These are phyloP conservation scores for Rhorus exstirpatorius DNA, from an alignment of 2,888 invertebrate genomes.

Conservation along the genomic window DNA sequence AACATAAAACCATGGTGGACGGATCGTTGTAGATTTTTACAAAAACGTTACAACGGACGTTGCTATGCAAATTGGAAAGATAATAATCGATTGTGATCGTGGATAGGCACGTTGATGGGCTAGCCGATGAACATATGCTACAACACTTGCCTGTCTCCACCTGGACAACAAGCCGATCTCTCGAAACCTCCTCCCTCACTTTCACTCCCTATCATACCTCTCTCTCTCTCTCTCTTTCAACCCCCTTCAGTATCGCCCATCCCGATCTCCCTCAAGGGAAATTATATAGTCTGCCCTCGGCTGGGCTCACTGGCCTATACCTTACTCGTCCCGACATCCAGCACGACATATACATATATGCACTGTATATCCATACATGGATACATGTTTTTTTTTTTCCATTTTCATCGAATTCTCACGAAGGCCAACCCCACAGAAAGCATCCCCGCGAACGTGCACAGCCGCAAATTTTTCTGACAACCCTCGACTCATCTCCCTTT, in stretches of 20 bases:
- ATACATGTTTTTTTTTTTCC: constrained; percentile 66
- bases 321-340: constrained; percentile 76
- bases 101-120: constrained; percentile 83
- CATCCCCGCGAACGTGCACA: constrained; percentile 55
- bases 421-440: constrained; percentile 42
- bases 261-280: constrained; percentile 86
- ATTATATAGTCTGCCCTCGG: constrained; percentile 84
- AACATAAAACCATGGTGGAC: constrained; percentile 68
- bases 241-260: constrained; percentile 77
- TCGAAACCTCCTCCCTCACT: constrained; percentile 64
- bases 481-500: constrained; percentile 60
- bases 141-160: constrained; percentile 76
- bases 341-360: constrained; percentile 4
- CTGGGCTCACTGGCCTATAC: constrained; percentile 77
- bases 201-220: constrained; percentile 65
- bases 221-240: constrained; percentile 68
- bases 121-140: constrained; percentile 80
- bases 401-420: constrained; percentile 71
- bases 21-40: constrained; percentile 82
- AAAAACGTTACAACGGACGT: constrained; percentile 75
- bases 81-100: constrained; percentile 85
- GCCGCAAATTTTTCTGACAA: constrained; percentile 70
- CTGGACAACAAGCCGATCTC: constrained; percentile 72
- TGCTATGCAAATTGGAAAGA: constrained; percentile 86
- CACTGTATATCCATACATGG: constrained; percentile 67